phyloP scores from a whole-genome alignment of 2,113 vertebrate genomes.

The Pluvianellus socialis region DNA sequence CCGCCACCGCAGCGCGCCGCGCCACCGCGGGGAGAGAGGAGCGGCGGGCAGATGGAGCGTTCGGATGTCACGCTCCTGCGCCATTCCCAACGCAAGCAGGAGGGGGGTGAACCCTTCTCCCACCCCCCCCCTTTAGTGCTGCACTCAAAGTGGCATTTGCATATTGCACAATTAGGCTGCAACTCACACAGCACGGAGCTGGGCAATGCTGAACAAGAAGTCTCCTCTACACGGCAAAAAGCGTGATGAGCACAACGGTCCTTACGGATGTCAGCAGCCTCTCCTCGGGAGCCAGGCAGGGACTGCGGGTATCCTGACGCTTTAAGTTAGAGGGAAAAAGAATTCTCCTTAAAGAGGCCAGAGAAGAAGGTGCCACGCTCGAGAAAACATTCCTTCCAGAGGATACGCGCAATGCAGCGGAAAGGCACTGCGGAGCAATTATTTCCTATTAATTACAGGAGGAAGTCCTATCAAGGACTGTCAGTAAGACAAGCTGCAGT shows the following conservation, averaged over 20 bases:
- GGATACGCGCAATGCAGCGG: rapidly evolving
- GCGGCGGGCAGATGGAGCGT: neutral
- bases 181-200: neutral
- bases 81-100: neutral
- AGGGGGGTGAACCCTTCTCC: too few relatives aligned
- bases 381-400: neutral
- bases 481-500: neutral
- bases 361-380: neutral
- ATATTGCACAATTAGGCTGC: too few relatives aligned
- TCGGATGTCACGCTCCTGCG: neutral
- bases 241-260: rapidly evolving
- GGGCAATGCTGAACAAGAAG: neutral
- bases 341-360: neutral
- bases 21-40: too few relatives aligned
- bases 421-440: neutral
- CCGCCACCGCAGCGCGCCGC: neutral
- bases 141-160: neutral
- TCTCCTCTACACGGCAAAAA: neutral
- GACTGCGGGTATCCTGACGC: neutral
- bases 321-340: neutral
- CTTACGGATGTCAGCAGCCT: neutral
- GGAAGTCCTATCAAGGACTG: neutral
- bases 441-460: neutral
- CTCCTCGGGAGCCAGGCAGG: neutral
- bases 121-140: neutral